Conservation (phyloP, 2,888 invertebrate species). For the Bhutanitis thaidina region DNA sequence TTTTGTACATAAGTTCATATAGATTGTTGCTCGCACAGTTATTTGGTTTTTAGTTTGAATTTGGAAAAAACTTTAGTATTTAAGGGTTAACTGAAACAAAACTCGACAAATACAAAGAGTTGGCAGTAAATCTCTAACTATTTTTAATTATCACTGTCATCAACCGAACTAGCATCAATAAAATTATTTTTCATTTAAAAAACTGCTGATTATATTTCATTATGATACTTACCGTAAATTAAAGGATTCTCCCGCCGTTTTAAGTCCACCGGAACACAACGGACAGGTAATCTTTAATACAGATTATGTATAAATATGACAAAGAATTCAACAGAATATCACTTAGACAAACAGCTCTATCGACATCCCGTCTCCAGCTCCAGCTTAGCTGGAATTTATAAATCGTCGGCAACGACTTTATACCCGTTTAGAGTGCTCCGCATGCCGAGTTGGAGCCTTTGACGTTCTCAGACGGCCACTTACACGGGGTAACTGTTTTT, state of each 20-base stretch:
- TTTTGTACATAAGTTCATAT: too few species aligned
- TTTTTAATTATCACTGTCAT: too few species aligned
- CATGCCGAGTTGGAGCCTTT: constrained; percentile 52
- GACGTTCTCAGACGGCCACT: constrained; percentile 64
- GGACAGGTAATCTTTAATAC: neutral
- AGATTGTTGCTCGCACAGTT: too few species aligned
- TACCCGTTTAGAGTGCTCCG: constrained; percentile 45
- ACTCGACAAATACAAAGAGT: too few species aligned
- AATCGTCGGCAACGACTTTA: constrained; percentile 46
- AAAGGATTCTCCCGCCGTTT: neutral
- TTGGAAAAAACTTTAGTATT: too few species aligned
- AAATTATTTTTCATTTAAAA: too few species aligned
- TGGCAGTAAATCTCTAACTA: too few species aligned
- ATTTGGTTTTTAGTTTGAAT: too few species aligned
- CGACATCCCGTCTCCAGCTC: constrained; percentile 27
- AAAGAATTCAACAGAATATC: constrained; percentile 1
- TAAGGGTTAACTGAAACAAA: too few species aligned
- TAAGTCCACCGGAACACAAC: neutral
- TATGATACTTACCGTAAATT: neutral
- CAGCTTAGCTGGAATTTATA: constrained; percentile 45
- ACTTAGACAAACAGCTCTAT: constrained; percentile 11
- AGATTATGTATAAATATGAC: neutral
- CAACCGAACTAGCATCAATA: too few species aligned
- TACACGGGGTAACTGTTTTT: constrained; percentile 55
- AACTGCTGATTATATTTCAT: too few species aligned